Conservation (phyloP, 2,888 invertebrate species). For the Toxonevra muliebris region DNA sequence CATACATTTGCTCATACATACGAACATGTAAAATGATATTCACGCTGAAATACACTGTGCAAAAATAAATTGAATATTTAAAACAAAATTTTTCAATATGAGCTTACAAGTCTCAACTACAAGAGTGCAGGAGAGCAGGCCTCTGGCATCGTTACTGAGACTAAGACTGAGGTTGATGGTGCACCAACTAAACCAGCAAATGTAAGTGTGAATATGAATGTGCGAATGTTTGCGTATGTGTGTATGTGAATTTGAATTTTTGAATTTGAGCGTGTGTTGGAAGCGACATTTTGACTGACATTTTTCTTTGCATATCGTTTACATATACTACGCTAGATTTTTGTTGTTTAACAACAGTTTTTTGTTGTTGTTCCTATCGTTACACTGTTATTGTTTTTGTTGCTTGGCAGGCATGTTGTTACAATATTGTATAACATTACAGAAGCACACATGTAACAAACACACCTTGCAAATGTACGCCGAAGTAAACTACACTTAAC, state of each 20-base stretch:
- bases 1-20: not conserved
- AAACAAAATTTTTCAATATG: slow-evolving; percentile 14
- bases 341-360: no score
- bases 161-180: not conserved
- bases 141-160: no score
- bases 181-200: not conserved
- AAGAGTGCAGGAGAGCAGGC: no score
- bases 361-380: no score
- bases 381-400: no score
- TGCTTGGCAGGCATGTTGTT: no score
- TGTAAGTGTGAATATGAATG: not conserved
- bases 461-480: no score
- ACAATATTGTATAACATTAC: no score
- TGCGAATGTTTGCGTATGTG: slow-evolving; percentile 4
- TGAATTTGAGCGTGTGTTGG: slow-evolving; percentile 56
- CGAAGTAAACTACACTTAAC: no score
- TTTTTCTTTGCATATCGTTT: slow-evolving; percentile 61
- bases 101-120: not conserved
- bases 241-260: not conserved
- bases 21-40: no score
- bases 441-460: no score
- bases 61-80: not conserved
- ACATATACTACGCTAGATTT: slow-evolving; percentile 32
- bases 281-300: slow-evolving; percentile 63
- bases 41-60: no score